Evolutionary conservation across 2,888 invertebrate genomes (phyloP).

Genomic region (Ferrisia virgata): DNA sequence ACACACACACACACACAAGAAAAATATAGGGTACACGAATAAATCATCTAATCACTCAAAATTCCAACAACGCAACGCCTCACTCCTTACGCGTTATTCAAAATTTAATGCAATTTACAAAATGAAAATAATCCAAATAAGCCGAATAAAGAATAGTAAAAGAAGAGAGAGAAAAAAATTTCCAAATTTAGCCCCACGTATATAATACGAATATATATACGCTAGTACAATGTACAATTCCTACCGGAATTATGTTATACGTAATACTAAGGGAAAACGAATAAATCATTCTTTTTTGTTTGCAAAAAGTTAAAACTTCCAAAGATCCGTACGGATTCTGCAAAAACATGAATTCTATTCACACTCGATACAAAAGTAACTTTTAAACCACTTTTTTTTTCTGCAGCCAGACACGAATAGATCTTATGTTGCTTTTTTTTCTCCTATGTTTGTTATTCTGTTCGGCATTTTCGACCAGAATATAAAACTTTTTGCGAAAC

Average conservation of each 20-base stretch:
- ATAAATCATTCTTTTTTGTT: slow-evolving; percentile 26
- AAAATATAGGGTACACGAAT: too few relatives aligned
- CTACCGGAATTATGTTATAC: slow-evolving; percentile 30
- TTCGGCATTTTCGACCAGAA: slow-evolving; percentile 30
- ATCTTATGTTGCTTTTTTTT: slow-evolving; percentile 28
- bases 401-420: slow-evolving; percentile 25
- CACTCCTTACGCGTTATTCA: neutral
- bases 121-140: slow-evolving; percentile 1
- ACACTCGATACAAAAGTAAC: slow-evolving; percentile 39
- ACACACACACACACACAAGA: too few relatives aligned
- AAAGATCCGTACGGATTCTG: slow-evolving; percentile 28
- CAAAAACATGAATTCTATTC: slow-evolving; percentile 36
- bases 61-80: neutral
- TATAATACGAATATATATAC: neutral
- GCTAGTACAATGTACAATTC: neutral
- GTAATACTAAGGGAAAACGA: slow-evolving; percentile 15
- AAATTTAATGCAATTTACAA: neutral
- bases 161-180: neutral
- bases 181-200: neutral
- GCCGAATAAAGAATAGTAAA: neutral
- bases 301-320: slow-evolving; percentile 30
- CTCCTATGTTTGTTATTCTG: slow-evolving; percentile 17
- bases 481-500: slow-evolving; percentile 22
- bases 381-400: slow-evolving; percentile 38
- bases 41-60: neutral